A percentile compares a stretch with the other conserved stretches of the same genome.
phyloP scores from a whole-genome alignment of 2,113 vertebrate genomes.

The Dicaeum eximium region DNA sequence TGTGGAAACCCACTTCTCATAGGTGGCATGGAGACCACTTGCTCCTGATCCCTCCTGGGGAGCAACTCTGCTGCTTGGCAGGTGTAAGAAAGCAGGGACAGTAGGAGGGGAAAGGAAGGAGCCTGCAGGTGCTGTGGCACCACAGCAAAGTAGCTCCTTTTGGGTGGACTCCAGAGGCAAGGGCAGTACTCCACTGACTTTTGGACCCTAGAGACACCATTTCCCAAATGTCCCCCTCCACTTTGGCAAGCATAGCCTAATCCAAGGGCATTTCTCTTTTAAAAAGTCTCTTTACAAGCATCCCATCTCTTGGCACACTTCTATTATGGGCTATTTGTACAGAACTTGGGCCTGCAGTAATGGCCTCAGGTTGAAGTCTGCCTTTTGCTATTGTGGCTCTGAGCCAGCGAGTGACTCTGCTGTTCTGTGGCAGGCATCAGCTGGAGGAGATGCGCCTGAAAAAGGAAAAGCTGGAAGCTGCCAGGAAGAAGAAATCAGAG shows the following conservation, averaged over 20 bases:
- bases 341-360: background rate
- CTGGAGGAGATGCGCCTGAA: slow-evolving; percentile 73
- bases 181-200: background rate
- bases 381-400: background rate
- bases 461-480: slow-evolving; percentile 58
- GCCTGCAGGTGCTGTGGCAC: rapidly evolving
- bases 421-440: slow-evolving; percentile 68
- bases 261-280: background rate
- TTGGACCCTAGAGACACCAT: background rate
- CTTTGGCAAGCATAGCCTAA: background rate
- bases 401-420: background rate
- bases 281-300: background rate
- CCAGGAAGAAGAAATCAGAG: slow-evolving; percentile 46
- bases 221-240: background rate
- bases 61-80: background rate
- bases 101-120: background rate
- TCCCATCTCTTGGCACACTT: background rate
- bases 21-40: background rate
- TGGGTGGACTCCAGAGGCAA: background rate
- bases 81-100: background rate
- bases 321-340: background rate
- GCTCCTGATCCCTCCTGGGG: background rate
- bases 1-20: rapidly evolving
- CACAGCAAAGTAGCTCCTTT: background rate
- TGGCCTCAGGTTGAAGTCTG: background rate